Base-by-base conservation (phyloP, 2,888 invertebrate genomes). In the Orthosia cruda region DNA sequence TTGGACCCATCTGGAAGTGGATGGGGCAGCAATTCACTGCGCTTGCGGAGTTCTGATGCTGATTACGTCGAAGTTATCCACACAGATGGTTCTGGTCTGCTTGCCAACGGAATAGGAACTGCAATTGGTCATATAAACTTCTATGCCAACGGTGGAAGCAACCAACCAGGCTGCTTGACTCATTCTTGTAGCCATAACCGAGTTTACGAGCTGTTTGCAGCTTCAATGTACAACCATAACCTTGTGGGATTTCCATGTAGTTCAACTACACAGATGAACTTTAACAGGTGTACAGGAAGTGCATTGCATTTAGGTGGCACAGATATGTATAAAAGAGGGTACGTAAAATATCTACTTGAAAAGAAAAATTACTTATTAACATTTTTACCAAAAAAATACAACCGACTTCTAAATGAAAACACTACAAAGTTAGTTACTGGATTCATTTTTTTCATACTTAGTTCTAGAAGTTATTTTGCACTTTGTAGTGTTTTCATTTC, bases 91-190 rank as follows among this genome's bases (percentile, higher is more conserved):
- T 77, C 76, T 40, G 93, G 93, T 4, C 13, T 89, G 7, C 50
- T 85, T 0, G 65, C 89, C 4, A 90, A 93, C 62, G 99, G 99
- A 0, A 97, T 98, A 83, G 97, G 97, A 26, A 97, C 98, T 85
- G 97, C 98, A 0, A 97, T 98, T 58, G 99, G 98, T 0, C 98
- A 99, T 91, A 97, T 98, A 0, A 99, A 99, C 94, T 99, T 98
- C 94, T 99, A 98, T 93, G 98, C 98, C 0, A 99, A 99, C 89
- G 98, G 98, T 0, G 99, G 99, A 0, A 97, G 97, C 65, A 97
- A 97, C 88, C 99, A 96, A 81, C 96, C 96, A 0, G 96, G 95
- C 0, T 96, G 96, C 68, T 15, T 88, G 0, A 89, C 82, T 7
- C 88, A 91, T 62, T 13, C 80, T 0, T 95, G 95, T 80, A 88